Conservation (phyloP, 2,888 invertebrate species). For the Deroplatys truncata region DNA sequence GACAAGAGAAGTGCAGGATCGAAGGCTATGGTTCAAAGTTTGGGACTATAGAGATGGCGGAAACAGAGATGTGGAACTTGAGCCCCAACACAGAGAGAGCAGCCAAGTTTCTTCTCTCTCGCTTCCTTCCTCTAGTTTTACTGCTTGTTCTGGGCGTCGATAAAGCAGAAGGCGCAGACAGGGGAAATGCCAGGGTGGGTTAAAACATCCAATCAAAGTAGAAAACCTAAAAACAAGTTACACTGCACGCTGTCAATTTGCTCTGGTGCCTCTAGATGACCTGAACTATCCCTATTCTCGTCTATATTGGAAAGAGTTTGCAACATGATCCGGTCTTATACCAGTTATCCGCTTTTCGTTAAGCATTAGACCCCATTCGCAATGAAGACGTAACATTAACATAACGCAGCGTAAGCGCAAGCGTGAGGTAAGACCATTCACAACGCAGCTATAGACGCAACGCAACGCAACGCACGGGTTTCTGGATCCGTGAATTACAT, state of each 20-base stretch:
- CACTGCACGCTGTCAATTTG: background rate
- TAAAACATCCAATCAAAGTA: constrained; percentile 1
- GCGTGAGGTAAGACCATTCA: too few species aligned
- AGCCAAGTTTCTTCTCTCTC: background rate
- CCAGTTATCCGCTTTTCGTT: too few species aligned
- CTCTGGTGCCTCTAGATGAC: background rate
- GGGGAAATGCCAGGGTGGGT: background rate
- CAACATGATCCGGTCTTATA: background rate
- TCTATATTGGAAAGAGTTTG: background rate
- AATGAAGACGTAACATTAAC: too few species aligned
- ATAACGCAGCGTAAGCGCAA: too few species aligned
- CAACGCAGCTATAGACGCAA: too few species aligned
- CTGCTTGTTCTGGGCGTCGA: background rate
- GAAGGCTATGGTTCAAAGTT: background rate
- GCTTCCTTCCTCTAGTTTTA: background rate
- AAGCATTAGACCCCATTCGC: too few species aligned
- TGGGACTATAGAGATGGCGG: background rate
- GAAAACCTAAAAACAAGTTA: background rate
- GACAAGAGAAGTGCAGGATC: background rate
- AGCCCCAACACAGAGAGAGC: background rate
- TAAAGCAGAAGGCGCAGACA: background rate
- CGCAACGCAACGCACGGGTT: too few species aligned
- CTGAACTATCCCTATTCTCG: background rate
- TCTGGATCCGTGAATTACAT: too few species aligned
- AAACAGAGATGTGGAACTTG: background rate